phyloP scores from a whole-genome alignment of 2,113 vertebrate genomes.

The Scartelaos histophorus region DNA sequence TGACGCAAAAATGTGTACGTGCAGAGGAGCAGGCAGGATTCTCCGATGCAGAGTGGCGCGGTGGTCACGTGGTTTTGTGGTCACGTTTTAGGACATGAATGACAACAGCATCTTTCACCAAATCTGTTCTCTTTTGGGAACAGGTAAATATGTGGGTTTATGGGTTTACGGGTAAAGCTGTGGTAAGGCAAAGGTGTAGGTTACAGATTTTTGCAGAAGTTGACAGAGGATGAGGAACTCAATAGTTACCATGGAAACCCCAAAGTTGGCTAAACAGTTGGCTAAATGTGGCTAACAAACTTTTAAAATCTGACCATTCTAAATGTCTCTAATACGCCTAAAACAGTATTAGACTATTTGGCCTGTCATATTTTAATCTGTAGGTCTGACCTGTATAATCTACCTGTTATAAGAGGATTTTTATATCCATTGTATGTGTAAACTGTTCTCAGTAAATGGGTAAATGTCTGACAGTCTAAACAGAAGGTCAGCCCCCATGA shows the following conservation, averaged over 20 bases:
- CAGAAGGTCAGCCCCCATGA: too few relatives aligned
- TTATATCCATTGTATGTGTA: not conserved
- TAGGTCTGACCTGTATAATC: not conserved
- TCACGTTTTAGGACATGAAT: slow-evolving; percentile 36
- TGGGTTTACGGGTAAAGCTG: too few relatives aligned
- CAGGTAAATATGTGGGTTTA: too few relatives aligned
- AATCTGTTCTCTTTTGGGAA: not conserved
- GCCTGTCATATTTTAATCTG: too few relatives aligned
- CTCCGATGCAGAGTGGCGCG: slow-evolving; percentile 39
- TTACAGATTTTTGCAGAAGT: too few relatives aligned
- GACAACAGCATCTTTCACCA: not conserved
- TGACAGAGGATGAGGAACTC: not conserved
- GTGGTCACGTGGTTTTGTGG: slow-evolving; percentile 43
- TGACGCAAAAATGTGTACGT: slow-evolving; percentile 74
- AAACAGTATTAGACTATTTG: too few relatives aligned
- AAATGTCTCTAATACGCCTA: too few relatives aligned
- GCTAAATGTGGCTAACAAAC: too few relatives aligned
- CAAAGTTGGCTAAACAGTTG: too few relatives aligned
- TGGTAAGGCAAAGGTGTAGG: too few relatives aligned
- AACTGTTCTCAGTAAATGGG: not conserved
- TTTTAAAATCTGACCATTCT: too few relatives aligned
- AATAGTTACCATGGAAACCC: not conserved
- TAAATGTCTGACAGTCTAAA: too few relatives aligned
- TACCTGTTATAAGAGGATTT: not conserved
- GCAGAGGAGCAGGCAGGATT: slow-evolving; percentile 62